phyloP scores from a whole-genome alignment of 1,140 invertebrate genomes.

The Nautilus pompilius region DNA sequence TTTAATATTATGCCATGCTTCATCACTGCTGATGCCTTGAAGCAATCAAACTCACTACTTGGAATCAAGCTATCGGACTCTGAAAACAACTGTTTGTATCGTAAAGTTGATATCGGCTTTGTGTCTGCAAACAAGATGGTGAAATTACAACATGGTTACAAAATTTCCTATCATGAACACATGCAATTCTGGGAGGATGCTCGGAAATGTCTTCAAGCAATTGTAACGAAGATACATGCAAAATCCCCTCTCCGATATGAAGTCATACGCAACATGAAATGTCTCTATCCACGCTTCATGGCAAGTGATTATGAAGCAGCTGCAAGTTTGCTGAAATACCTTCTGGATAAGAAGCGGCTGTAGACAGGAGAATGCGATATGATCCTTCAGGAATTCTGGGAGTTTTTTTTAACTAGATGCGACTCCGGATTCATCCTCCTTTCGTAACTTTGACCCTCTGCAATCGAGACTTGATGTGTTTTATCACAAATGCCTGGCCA shows the following conservation, averaged over 20 bases:
- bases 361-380: conserved; percentile 8
- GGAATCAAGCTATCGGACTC: conserved; percentile 6
- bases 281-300: conserved; percentile 7
- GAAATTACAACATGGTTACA: neutral
- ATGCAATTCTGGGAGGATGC: no score
- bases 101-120: no score
- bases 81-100: neutral
- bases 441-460: neutral
- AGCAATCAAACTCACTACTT: neutral
- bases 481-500: conserved; percentile 1
- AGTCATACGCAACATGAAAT: no score
- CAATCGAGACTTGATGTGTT: conserved; percentile 11
- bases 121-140: conserved; percentile 4
- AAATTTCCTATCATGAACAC: neutral
- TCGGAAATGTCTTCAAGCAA: no score
- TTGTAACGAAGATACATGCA: no score
- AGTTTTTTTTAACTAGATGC: conserved; percentile 3
- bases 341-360: neutral
- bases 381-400: neutral
- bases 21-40: neutral
- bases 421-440: neutral
- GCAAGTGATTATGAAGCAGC: neutral
- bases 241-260: no score
- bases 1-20: conserved; percentile 3
- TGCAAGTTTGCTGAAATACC: neutral